Percentiles rank a stretch among this genome's conserved stretches.
Conservation (phyloP, 2,797 vertebrate genomes). For the Eulemur coronatus region DNA sequence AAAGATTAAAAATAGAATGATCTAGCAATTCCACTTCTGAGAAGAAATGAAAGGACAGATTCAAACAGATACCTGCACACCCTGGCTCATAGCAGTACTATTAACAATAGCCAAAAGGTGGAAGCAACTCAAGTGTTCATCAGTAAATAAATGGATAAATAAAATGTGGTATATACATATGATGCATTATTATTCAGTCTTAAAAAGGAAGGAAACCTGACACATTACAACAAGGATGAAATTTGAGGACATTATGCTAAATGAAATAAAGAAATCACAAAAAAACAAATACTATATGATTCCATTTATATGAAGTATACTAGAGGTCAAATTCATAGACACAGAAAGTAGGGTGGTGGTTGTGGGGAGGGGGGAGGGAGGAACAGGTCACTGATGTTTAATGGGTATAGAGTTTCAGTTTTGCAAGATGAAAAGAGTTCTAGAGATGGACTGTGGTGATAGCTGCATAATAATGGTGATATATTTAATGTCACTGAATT, state of each 20-base stretch:
- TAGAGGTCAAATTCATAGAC: neutral
- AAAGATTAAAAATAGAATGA: constrained; percentile 2
- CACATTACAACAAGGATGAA: neutral
- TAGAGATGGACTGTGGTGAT: neutral
- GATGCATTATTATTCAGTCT: neutral
- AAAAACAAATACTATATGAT: neutral
- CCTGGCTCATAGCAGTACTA: neutral
- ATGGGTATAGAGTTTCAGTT: neutral
- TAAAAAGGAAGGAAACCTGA: neutral
- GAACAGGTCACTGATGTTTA: neutral
- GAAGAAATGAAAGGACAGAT: neutral
- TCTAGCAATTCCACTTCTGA: neutral
- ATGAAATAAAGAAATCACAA: neutral
- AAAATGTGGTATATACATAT: neutral
- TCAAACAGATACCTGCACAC: neutral
- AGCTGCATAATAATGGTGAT: neutral
- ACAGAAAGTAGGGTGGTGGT: neutral
- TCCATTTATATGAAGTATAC: neutral
- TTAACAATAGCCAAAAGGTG: neutral
- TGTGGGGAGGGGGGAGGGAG: neutral
- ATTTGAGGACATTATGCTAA: neutral
- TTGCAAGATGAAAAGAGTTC: neutral
- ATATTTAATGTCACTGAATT: neutral
- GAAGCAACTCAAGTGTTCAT: neutral
- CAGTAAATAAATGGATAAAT: neutral